Conservation (phyloP, 2,113 vertebrate genomes). For the Podilymbus podiceps region DNA sequence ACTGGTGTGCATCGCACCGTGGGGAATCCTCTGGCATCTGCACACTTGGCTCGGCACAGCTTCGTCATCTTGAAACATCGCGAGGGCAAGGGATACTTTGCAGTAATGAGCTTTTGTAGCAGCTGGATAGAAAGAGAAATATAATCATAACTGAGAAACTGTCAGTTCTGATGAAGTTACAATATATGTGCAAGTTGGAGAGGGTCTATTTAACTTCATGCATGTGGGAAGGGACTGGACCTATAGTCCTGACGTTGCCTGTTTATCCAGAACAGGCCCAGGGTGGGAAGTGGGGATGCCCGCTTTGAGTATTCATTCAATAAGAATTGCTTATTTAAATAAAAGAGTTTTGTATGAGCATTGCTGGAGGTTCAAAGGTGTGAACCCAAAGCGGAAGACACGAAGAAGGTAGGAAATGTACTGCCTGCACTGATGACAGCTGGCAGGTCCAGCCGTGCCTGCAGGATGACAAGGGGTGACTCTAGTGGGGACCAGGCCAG, state of each 20-base stretch:
- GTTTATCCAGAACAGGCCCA: background rate
- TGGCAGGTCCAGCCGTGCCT: background rate
- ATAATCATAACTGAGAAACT: background rate
- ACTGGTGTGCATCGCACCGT: accelerated
- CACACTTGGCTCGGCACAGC: background rate
- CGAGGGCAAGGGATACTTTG: background rate
- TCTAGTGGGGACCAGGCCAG: background rate
- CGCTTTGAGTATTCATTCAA: background rate
- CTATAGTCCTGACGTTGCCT: background rate
- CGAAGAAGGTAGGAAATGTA: background rate
- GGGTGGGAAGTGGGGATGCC: background rate
- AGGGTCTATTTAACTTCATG: background rate
- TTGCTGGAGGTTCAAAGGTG: background rate
- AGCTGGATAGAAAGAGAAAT: background rate
- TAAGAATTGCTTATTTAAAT: background rate
- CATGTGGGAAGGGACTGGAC: background rate
- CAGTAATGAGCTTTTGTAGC: background rate
- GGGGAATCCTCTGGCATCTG: background rate
- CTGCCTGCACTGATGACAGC: background rate
- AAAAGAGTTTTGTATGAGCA: accelerated
- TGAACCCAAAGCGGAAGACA: background rate
- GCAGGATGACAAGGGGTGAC: background rate
- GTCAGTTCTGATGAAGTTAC: background rate
- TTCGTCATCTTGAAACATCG: background rate
- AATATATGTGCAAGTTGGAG: background rate